phyloP scores from a whole-genome alignment of 2,888 invertebrate genomes.

The Alitta virens region DNA sequence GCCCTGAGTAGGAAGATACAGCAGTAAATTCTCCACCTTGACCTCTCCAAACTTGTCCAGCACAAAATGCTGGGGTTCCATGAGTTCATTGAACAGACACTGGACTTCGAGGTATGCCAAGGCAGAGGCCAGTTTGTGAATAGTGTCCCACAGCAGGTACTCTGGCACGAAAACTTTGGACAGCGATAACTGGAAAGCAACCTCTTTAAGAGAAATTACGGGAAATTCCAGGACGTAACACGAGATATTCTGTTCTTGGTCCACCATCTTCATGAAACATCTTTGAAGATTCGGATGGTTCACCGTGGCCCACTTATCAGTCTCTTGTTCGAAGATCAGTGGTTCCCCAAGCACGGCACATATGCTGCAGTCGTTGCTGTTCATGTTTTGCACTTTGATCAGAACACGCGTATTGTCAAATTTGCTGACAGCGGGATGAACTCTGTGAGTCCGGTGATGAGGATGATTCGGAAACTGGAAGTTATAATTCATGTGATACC shows the following conservation, averaged over 20 bases:
- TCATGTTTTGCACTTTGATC: constrained; percentile 35
- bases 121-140: constrained; percentile 38
- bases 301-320: constrained; percentile 39
- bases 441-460: constrained; percentile 39
- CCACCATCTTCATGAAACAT: constrained; percentile 36
- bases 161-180: constrained; percentile 37
- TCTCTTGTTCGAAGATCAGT: constrained; percentile 30
- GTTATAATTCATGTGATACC: constrained; percentile 39
- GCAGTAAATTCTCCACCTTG: constrained; percentile 40
- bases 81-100: constrained; percentile 8
- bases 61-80: constrained; percentile 35
- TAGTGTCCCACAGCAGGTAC: constrained; percentile 37
- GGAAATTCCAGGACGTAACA: constrained; percentile 46
- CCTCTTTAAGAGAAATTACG: constrained; percentile 40
- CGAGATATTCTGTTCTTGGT: constrained; percentile 31
- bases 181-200: constrained; percentile 36
- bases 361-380: constrained; percentile 27
- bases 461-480: constrained; percentile 43
- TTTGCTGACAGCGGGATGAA: constrained; percentile 36
- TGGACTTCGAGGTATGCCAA: constrained; percentile 37
- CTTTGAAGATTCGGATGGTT: constrained; percentile 41
- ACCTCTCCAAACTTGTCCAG: constrained; percentile 36
- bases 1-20: constrained; percentile 35
- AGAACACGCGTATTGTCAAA: constrained; percentile 36
- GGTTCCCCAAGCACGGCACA: constrained; percentile 29